A percentile compares a stretch with the other conserved stretches of the same genome.
These are phyloP conservation scores for Morpho achilles DNA, from an alignment of 2,888 invertebrate genomes.

Conservation along the genomic window DNA sequence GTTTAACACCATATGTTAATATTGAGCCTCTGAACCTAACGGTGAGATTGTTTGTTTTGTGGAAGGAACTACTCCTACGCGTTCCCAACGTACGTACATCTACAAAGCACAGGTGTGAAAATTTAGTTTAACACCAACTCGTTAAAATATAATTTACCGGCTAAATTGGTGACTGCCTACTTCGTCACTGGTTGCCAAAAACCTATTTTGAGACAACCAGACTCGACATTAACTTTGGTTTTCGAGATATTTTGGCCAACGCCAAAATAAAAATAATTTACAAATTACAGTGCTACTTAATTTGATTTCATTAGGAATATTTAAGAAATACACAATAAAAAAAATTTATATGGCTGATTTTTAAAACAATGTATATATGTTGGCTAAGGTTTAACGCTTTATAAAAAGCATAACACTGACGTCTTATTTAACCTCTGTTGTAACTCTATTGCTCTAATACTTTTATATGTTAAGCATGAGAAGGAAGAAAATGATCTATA, in stretches of 20 bases:
- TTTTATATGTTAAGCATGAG: no score
- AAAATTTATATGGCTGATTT: no score
- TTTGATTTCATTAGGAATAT: not conserved
- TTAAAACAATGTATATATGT: no score
- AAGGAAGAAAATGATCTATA: no score
- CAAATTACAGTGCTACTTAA: not conserved
- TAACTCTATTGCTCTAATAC: no score
- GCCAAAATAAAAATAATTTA: constrained; percentile 21
- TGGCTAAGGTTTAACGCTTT: no score
- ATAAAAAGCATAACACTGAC: no score
- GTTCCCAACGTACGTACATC: constrained; percentile 11
- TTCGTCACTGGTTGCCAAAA: constrained; percentile 36
- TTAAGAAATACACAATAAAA: no score
- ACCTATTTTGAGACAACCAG: constrained; percentile 32
- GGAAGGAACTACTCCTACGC: constrained; percentile 17
- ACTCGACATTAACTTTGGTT: constrained; percentile 31
- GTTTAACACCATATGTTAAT: constrained; percentile 9
- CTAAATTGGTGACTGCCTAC: constrained; percentile 32
- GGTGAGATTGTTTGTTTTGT: constrained; percentile 18
- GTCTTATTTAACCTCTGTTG: no score
- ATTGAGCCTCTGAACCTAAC: constrained; percentile 12
- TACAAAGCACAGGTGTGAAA: constrained; percentile 35
- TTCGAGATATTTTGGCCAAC: constrained; percentile 32
- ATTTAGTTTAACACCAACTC: constrained; percentile 38
- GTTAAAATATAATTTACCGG: constrained; percentile 34